phyloP scores from a whole-genome alignment of 2,113 vertebrate genomes.

The Zootoca vivipara region DNA sequence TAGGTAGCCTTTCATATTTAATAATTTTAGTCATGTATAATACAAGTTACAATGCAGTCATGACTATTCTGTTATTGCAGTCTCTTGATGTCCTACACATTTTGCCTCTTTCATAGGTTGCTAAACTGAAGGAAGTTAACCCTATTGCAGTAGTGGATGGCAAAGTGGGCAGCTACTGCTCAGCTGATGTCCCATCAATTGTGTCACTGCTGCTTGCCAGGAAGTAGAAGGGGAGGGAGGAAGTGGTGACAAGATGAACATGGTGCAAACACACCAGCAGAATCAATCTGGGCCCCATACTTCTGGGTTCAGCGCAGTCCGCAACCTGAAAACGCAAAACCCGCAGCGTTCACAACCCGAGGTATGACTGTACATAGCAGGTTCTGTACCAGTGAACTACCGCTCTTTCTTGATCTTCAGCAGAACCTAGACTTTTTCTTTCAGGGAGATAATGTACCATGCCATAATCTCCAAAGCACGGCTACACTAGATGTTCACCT shows the following conservation, averaged over 20 bases:
- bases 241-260: too few relatives aligned
- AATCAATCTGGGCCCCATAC: too few relatives aligned
- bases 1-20: background rate
- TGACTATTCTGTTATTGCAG: background rate
- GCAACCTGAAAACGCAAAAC: too few relatives aligned
- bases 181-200: too few relatives aligned
- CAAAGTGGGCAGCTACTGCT: too few relatives aligned
- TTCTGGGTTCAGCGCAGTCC: too few relatives aligned
- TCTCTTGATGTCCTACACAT: background rate
- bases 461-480: background rate
- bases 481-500: background rate
- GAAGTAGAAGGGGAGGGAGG: too few relatives aligned
- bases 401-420: background rate
- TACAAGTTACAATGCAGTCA: too few relatives aligned
- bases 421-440: background rate
- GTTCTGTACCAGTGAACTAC: background rate
- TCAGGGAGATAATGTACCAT: background rate
- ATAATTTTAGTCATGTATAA: background rate
- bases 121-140: background rate
- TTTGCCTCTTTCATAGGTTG: background rate
- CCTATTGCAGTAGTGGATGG: background rate
- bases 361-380: too few relatives aligned
- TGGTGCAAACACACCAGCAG: too few relatives aligned
- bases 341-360: too few relatives aligned
- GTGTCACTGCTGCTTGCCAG: too few relatives aligned